Evolutionary conservation across 1,140 invertebrate genomes (phyloP).

Genomic region (Papilio polyxenes): DNA sequence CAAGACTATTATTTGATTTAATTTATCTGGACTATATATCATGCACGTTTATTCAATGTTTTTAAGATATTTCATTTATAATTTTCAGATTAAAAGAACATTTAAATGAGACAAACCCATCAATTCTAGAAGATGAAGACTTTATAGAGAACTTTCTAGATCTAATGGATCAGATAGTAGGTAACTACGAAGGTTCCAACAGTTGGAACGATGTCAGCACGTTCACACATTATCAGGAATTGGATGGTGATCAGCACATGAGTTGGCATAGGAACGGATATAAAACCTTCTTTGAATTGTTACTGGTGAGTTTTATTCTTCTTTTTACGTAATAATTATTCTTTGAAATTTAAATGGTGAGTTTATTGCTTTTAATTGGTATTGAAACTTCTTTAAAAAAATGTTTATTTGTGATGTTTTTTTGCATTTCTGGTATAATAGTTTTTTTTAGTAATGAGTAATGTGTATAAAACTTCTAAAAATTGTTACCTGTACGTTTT

Average conservation of each 20-base stretch:
- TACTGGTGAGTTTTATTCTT: constrained; percentile 58
- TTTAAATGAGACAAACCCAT: constrained; percentile 44
- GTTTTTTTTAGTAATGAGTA: too few relatives aligned
- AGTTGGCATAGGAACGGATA: constrained; percentile 70
- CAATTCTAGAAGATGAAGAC: constrained; percentile 51
- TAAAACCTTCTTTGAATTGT: constrained; percentile 66
- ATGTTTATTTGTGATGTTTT: too few relatives aligned
- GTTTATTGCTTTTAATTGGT: too few relatives aligned
- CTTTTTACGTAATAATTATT: not conserved
- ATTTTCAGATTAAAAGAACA: constrained; percentile 51
- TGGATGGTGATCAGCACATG: constrained; percentile 58
- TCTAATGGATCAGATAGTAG: constrained; percentile 56
- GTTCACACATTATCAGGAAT: constrained; percentile 44
- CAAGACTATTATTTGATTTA: too few relatives aligned
- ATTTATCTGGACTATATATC: too few relatives aligned
- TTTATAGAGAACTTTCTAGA: constrained; percentile 58
- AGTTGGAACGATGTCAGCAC: constrained; percentile 66
- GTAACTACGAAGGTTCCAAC: constrained; percentile 60
- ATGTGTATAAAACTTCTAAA: too few relatives aligned
- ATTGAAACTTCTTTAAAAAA: too few relatives aligned
- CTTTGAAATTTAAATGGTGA: not conserved
- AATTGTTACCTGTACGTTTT: too few relatives aligned
- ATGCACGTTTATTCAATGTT: not conserved
- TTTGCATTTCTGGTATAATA: too few relatives aligned
- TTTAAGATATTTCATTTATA: not conserved